A percentile compares a stretch with the other conserved stretches of the same genome.
Conservation (phyloP, 2,113 vertebrate species). For the Alethe castanea region DNA sequence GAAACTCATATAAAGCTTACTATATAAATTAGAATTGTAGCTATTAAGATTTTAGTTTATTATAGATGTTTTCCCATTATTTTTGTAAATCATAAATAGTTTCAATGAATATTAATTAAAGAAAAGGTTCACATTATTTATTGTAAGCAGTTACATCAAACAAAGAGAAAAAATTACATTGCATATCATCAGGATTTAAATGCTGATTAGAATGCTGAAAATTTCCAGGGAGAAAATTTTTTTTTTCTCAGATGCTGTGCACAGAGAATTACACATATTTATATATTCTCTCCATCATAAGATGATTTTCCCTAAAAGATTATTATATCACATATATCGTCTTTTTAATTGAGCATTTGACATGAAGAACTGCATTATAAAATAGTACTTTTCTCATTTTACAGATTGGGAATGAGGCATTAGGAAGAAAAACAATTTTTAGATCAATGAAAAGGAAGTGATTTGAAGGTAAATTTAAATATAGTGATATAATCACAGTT, state of each 20-base stretch:
- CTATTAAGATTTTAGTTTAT: background rate
- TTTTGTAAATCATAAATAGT: background rate
- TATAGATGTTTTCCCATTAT: background rate
- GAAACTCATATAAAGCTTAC: background rate
- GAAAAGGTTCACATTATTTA: background rate
- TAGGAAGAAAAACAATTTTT: background rate
- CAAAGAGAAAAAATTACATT: background rate
- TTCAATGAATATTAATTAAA: background rate
- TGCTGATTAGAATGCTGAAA: background rate
- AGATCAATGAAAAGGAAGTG: background rate
- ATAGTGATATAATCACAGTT: background rate
- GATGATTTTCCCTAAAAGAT: background rate
- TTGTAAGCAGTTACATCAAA: background rate
- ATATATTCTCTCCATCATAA: background rate
- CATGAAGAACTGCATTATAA: background rate
- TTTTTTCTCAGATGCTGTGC: background rate
- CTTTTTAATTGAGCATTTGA: background rate
- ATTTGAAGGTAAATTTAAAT: background rate
- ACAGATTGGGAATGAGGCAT: background rate
- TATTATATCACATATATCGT: background rate
- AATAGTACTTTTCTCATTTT: background rate
- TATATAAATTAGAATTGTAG: background rate
- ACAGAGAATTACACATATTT: background rate
- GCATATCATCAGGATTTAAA: background rate
- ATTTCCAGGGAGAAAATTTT: background rate